Conservation (phyloP, 1,140 invertebrate species). For the Stenopsyche tienmushanensis region DNA sequence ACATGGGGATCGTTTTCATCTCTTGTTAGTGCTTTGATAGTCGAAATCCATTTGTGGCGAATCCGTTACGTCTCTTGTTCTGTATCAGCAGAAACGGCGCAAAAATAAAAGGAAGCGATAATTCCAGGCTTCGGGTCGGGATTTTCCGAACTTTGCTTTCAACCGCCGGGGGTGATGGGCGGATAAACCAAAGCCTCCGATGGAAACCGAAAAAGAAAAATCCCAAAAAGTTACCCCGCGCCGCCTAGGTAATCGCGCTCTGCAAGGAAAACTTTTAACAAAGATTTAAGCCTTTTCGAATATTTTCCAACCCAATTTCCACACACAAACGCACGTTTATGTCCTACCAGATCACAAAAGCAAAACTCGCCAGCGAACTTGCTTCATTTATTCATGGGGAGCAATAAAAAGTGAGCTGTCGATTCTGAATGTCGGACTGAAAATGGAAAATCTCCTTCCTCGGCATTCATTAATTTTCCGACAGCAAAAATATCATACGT, state of each 20-base stretch:
- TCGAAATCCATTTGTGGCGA: not conserved
- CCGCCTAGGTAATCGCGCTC: slow-evolving; percentile 7
- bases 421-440: not conserved
- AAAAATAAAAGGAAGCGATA: slow-evolving; percentile 25
- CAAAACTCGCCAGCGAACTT: slow-evolving; percentile 1
- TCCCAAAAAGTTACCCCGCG: slow-evolving; percentile 2
- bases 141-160: slow-evolving; percentile 16
- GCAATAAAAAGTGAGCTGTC: slow-evolving; percentile 7
- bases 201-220: slow-evolving; percentile 1
- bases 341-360: not conserved
- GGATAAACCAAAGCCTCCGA: slow-evolving; percentile 17
- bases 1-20: no score
- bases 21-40: not conserved
- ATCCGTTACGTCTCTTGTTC: not conserved
- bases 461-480: not conserved
- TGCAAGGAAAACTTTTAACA: slow-evolving; percentile 15
- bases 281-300: slow-evolving; percentile 10
- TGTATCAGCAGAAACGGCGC: not conserved
- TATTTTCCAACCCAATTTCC: slow-evolving; percentile 12
- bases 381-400: not conserved
- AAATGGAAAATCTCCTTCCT: not conserved
- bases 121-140: slow-evolving; percentile 13
- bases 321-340: not conserved
- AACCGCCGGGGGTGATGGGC: slow-evolving; percentile 17
- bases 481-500: not conserved